Base-by-base conservation (phyloP, 2,113 vertebrate species). In the Tyrannus savana region DNA sequence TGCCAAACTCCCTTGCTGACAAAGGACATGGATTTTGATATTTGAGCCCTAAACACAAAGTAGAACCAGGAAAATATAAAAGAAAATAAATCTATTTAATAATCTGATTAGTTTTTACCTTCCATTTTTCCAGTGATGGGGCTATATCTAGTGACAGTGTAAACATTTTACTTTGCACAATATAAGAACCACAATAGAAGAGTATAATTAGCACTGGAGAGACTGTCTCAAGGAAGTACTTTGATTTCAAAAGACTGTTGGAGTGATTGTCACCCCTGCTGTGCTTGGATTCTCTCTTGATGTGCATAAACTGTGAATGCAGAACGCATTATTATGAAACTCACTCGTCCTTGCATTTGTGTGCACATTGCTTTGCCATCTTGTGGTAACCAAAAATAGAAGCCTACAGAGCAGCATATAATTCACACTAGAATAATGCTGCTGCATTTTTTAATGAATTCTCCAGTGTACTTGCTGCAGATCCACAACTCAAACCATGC, bases 331-430 rank as follows among this genome's bases (percentile, higher is more conserved):
- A 91, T 96, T 94, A 96, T 78, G 81, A 94, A 96, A 96, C 81
- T 82, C 89, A 67, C 63, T 96, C 44, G 21, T 83, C 81, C 87
- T 93, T 94, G 84, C 76, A 75, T 95, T 95, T 90, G 42, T 93
- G 90, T n/a, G 58, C 68, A 96, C 91, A 89, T 92, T 96, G 77
- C 94, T 97, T 97, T 96, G 96, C 90, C 96, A 94, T 95, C 92
- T 96, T 95, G 93, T 91, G 93, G 96, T 94, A 81, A 96, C 64
- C 94, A 95, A 97, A 97, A 92, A 94, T 91, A 96, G 93, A 96
- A 96, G 94, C 22, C 50, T 81, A 83, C 35, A 77, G 37, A 96
- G 60, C 72, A 69, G 80, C 89, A 66, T 56, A 91, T 94, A 84
- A 95, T 87, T 93, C 89, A 96, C 93, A 97, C 71, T 80, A 90